Percentiles rank a stretch among this genome's conserved stretches.
Evolutionary conservation across 1,140 invertebrate species (phyloP).

Genomic region (Arctopsyche grandis): DNA sequence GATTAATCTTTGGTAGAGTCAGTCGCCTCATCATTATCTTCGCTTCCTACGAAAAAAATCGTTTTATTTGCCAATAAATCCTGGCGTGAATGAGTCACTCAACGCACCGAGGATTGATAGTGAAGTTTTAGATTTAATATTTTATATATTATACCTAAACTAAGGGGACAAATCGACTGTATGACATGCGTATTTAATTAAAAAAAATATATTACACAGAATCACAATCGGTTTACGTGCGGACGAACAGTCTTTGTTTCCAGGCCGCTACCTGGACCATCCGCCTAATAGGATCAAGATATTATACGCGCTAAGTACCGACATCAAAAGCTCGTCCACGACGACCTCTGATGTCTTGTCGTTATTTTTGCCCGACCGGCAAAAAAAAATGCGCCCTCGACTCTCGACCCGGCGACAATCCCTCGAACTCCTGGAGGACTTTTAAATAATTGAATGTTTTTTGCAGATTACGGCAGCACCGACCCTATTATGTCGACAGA

Average conservation of each 20-base stretch:
- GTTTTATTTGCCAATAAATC: too few species aligned
- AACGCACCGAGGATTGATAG: too few species aligned
- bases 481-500: constrained; percentile 51
- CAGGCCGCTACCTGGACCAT: constrained; percentile 3
- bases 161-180: background rate
- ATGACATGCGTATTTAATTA: background rate
- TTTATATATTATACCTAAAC: too few species aligned
- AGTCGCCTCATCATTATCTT: too few species aligned
- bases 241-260: constrained; percentile 15
- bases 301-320: constrained; percentile 50
- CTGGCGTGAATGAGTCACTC: too few species aligned
- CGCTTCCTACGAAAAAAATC: too few species aligned
- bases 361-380: constrained; percentile 48
- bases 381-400: constrained; percentile 21
- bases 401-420: constrained; percentile 32
- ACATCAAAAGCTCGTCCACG: constrained; percentile 50
- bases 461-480: constrained; percentile 52
- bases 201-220: background rate
- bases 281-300: constrained; percentile 54
- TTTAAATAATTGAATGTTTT: constrained; percentile 55
- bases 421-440: constrained; percentile 49
- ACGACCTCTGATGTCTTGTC: constrained; percentile 46
- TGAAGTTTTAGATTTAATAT: too few species aligned
- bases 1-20: too few species aligned
- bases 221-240: constrained; percentile 42